These are phyloP conservation scores for Antechinus stuartii DNA, from an alignment of 2,113 vertebrate species.

Conservation along the genomic window DNA sequence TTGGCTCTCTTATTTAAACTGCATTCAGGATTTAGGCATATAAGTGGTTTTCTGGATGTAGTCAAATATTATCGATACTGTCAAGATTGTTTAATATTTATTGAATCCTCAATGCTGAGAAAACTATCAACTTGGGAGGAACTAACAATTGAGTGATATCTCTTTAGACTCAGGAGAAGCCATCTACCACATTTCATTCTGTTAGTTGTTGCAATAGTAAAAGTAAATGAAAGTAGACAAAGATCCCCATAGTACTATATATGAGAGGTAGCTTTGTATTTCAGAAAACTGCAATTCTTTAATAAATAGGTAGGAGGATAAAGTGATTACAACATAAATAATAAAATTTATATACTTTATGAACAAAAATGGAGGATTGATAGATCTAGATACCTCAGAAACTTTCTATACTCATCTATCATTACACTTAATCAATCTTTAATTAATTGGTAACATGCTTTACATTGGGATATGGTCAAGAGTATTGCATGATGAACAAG, in stretches of 20 bases:
- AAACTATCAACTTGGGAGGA: not conserved
- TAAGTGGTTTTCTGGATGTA: not conserved
- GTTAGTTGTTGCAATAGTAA: not conserved
- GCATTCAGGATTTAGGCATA: not conserved
- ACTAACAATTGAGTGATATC: not conserved
- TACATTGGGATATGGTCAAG: not conserved
- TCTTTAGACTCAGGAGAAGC: not conserved
- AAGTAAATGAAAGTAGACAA: not conserved
- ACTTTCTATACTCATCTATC: not conserved
- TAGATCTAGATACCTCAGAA: not conserved
- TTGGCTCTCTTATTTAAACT: not conserved
- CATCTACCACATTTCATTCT: not conserved
- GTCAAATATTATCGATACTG: not conserved
- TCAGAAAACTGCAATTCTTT: not conserved
- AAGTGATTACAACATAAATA: not conserved
- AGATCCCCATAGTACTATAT: not conserved
- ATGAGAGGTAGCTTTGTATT: not conserved
- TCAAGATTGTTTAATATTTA: not conserved
- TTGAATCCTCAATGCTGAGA: constrained; percentile 25
- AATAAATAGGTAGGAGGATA: not conserved
- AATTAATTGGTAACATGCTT: not conserved
- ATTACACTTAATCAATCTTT: no score
- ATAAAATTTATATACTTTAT: not conserved
- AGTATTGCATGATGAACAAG: not conserved
- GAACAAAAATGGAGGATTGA: not conserved